Conservation (phyloP, 2,113 vertebrate genomes). For the Riparia riparia region DNA sequence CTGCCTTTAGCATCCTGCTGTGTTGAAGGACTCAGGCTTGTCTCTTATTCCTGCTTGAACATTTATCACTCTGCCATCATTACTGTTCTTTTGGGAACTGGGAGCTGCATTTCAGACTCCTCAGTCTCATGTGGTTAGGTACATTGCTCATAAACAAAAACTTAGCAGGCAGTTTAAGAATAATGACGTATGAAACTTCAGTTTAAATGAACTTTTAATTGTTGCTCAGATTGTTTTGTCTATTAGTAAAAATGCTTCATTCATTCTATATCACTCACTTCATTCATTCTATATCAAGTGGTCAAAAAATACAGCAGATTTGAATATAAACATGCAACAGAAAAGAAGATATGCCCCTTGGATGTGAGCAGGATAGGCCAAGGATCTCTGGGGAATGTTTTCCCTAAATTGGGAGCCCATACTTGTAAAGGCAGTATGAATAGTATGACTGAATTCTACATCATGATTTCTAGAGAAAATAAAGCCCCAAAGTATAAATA, state of each 20-base stretch:
- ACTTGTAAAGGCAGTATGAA: neutral
- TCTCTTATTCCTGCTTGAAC: neutral
- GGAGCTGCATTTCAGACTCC: neutral
- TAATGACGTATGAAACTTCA: neutral
- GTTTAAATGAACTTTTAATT: neutral
- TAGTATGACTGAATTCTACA: neutral
- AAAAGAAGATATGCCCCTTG: neutral
- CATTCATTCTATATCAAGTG: neutral
- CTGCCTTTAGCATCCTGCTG: neutral
- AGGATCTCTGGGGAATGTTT: neutral
- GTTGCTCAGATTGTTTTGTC: neutral
- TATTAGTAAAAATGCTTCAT: neutral
- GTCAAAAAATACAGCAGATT: neutral
- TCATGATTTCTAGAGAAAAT: neutral
- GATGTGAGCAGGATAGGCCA: neutral
- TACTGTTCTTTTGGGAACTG: neutral
- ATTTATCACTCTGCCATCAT: neutral
- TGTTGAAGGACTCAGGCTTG: neutral
- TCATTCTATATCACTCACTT: neutral
- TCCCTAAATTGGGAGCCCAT: fast-evolving
- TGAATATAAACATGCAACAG: neutral
- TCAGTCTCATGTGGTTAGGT: fast-evolving
- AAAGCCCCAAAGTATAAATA: fast-evolving
- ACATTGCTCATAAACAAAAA: neutral
- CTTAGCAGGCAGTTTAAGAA: neutral